These are phyloP conservation scores for Hoplostethus mediterraneus DNA, from an alignment of 2,797 vertebrate genomes.

Conservation along the genomic window DNA sequence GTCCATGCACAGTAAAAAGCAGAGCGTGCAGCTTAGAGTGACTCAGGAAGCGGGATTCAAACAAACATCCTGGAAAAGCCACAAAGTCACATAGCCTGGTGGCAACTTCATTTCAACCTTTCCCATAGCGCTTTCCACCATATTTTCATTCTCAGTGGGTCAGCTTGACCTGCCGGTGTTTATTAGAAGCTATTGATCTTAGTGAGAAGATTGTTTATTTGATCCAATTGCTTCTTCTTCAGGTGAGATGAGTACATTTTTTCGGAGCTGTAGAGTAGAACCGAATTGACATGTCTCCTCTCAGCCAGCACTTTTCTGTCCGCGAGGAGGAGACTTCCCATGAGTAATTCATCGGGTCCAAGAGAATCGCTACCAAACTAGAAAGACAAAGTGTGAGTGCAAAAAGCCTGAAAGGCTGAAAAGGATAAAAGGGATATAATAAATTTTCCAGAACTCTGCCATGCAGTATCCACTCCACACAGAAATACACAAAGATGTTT, in stretches of 20 bases:
- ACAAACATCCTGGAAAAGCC: too few species aligned
- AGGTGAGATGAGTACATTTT: background rate
- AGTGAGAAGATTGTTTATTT: background rate
- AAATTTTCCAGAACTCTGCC: constrained; percentile 7
- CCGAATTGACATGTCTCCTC: constrained; percentile 16
- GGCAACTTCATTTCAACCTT: too few species aligned
- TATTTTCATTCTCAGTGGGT: too few species aligned
- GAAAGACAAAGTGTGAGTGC: constrained; percentile 35
- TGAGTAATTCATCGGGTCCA: constrained; percentile 58
- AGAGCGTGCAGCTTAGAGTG: too few species aligned
- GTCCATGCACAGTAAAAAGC: too few species aligned
- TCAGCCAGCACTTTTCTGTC: constrained; percentile 35
- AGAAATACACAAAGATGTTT: background rate
- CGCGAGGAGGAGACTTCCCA: constrained; percentile 32
- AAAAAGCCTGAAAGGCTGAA: constrained; percentile 34
- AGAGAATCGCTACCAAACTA: constrained; percentile 38
- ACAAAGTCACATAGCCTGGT: too few species aligned
- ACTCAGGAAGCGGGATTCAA: too few species aligned
- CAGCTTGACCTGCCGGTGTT: background rate
- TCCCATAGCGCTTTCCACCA: too few species aligned
- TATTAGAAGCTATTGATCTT: background rate
- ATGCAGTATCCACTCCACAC: background rate
- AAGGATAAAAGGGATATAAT: constrained; percentile 1
- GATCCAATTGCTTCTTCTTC: background rate
- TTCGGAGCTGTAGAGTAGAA: constrained; percentile 1